A percentile compares a stretch with the other conserved stretches of the same genome.
These are phyloP conservation scores for Lacerta viridis DNA, from an alignment of 2,797 vertebrate genomes.

Conservation along the genomic window DNA sequence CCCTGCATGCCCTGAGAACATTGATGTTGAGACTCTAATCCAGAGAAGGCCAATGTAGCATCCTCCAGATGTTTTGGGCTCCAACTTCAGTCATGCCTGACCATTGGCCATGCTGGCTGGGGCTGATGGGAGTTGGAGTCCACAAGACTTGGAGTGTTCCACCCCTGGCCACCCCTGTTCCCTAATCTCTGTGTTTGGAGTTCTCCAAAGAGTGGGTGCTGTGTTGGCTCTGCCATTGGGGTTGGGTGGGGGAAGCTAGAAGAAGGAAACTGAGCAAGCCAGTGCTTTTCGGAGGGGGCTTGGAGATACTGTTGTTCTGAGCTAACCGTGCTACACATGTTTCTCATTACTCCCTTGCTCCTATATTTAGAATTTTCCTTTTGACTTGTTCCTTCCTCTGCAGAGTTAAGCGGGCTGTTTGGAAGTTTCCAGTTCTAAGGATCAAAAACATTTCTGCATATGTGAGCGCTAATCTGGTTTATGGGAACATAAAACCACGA, in stretches of 20 bases:
- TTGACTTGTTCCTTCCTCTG: not conserved
- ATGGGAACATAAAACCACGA: conserved; percentile 5
- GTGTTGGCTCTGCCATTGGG: not conserved
- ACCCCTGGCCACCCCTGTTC: too few species aligned
- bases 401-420: not conserved
- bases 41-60: not conserved
- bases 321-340: accelerated
- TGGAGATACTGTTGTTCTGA: not conserved
- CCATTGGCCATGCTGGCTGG: not conserved
- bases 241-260: not conserved
- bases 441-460: conserved; percentile 17
- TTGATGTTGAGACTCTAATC: not conserved
- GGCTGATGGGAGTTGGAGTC: not conserved
- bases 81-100: not conserved
- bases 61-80: not conserved
- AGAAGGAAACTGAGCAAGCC: not conserved
- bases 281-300: not conserved
- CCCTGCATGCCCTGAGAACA: too few species aligned
- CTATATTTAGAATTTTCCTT: conserved; percentile 28
- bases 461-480: conserved; percentile 3
- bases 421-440: not conserved
- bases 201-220: not conserved
- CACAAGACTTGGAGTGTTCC: not conserved
- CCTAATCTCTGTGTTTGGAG: accelerated
- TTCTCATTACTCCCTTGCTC: conserved; percentile 10